Evolutionary conservation across 2,888 invertebrate species (phyloP), one percentile per base, ranked within the genome.

Genomic region (Balanococcus diminutus): DNA sequence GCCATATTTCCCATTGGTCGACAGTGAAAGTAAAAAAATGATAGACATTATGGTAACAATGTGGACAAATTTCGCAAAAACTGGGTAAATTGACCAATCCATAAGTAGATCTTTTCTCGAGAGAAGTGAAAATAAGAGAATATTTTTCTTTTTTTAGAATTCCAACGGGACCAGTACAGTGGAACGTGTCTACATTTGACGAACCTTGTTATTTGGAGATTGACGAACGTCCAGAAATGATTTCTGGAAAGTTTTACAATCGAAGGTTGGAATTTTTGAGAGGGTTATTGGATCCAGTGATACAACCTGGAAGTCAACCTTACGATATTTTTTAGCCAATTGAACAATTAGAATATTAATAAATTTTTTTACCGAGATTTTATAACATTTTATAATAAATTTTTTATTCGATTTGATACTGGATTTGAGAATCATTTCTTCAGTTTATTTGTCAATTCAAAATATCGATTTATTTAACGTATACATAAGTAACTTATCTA

Each of bases 51-150:
- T 96, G 86, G 91, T 94, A 0, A 92, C 91, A 0, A 89, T 95
- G 75, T 96, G 95, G 94, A 93, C 92, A 0, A 95, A 95, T 89
- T 96, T 96, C 89, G 95, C 95, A 0, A 92, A 91, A 83, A 91
- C 92, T 82, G 94, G 94, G 95, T 95, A 90, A 91, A 90, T 36
- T 19, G 1, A 22, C 9, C 8, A 36, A 6, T 36, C 0, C 2
- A 75, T 5, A 31, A 1, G 3, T 19, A 31, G 11, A 42, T 46
- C 36, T 46, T 4, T 6, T 28, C 16, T 72, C 16, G 1, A 32
- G 16, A 32, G 16, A 72, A 25, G 11, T 25, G 31, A n/a, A n/a
- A n/a, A n/a, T n/a, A n/a, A n/a, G n/a, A n/a, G n/a, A n/a, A n/a
- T n/a, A n/a, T n/a, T 9, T 42, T 42, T 42, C 42, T 1, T 42